These are phyloP conservation scores for Melolontha melolontha DNA, from an alignment of 2,888 invertebrate species.

Conservation along the genomic window DNA sequence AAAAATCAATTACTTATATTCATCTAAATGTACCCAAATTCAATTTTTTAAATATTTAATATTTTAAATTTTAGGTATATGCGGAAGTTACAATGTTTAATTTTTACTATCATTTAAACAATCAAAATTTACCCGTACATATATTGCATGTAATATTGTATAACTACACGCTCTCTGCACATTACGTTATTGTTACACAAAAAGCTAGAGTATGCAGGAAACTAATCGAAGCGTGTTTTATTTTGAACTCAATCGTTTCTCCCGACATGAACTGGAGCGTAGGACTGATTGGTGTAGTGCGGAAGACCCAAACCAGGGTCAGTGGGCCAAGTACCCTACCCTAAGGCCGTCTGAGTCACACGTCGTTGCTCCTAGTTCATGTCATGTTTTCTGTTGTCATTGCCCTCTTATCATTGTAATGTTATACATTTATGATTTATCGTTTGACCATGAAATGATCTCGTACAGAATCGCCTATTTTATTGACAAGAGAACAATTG, in stretches of 20 bases:
- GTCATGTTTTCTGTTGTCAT: slow-evolving; percentile 23
- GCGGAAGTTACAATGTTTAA: too few species aligned
- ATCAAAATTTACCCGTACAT: too few species aligned
- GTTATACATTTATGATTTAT: slow-evolving; percentile 2
- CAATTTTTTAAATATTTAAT: too few species aligned
- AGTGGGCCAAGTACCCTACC: slow-evolving; percentile 44
- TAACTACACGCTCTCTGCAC: not conserved
- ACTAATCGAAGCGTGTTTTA: slow-evolving; percentile 8
- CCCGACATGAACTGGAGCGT: slow-evolving; percentile 23
- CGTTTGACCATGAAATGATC: slow-evolving; percentile 4
- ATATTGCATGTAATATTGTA: not conserved
- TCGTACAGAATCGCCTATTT: too few species aligned
- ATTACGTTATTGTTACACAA: not conserved
- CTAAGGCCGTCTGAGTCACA: slow-evolving; percentile 32
- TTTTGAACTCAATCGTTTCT: slow-evolving; percentile 9
- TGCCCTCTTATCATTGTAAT: slow-evolving; percentile 32
- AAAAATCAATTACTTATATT: too few species aligned
- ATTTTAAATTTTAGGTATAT: too few species aligned
- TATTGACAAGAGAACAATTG: too few species aligned
- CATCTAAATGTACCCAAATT: too few species aligned
- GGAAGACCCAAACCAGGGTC: slow-evolving; percentile 42
- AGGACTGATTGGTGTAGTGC: slow-evolving; percentile 14
- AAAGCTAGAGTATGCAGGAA: not conserved
- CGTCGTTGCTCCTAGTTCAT: not conserved
- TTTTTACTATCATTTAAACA: too few species aligned